Percentiles rank a stretch among this genome's conserved stretches.
Conservation (phyloP, 2,113 vertebrate species). For the Ictalurus punctatus region DNA sequence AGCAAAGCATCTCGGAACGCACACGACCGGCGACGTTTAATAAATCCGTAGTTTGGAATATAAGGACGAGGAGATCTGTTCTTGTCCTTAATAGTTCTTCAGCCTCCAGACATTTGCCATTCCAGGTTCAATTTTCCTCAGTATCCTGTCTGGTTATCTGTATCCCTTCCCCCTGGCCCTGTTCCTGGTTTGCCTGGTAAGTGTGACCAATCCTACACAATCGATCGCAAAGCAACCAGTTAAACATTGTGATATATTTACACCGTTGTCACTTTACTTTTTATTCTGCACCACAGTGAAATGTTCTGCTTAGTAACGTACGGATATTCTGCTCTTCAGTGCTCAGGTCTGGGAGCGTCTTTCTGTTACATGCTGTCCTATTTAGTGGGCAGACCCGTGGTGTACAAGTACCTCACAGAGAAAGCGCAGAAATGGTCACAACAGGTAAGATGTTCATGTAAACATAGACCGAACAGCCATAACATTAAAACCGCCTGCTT, state of each 20-base stretch:
- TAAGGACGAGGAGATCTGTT: background rate
- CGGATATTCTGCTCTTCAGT: conserved; percentile 70
- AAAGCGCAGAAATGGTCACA: conserved; percentile 95
- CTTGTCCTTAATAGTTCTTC: conserved; percentile 75
- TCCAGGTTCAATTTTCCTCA: conserved; percentile 97
- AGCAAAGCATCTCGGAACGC: background rate
- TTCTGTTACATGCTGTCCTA: conserved; percentile 98
- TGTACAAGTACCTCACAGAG: conserved; percentile 96
- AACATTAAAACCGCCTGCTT: too few relatives aligned
- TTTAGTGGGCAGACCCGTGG: conserved; percentile 91
- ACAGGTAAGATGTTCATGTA: conserved; percentile 76
- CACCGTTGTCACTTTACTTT: background rate
- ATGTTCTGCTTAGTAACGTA: background rate
- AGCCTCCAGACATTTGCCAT: conserved; percentile 98
- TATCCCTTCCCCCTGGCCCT: conserved; percentile 95
- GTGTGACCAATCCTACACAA: conserved; percentile 57
- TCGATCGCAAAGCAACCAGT: background rate
- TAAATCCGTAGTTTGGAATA: background rate
- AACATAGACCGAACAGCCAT: too few relatives aligned
- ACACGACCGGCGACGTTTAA: background rate
- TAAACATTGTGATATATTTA: background rate
- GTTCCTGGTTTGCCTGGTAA: conserved; percentile 97
- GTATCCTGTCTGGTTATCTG: conserved; percentile 97
- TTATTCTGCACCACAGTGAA: background rate
- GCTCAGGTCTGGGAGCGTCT: conserved; percentile 94